phyloP scores from a whole-genome alignment of 1,140 invertebrate species.

The Ostrea denselamellosa region DNA sequence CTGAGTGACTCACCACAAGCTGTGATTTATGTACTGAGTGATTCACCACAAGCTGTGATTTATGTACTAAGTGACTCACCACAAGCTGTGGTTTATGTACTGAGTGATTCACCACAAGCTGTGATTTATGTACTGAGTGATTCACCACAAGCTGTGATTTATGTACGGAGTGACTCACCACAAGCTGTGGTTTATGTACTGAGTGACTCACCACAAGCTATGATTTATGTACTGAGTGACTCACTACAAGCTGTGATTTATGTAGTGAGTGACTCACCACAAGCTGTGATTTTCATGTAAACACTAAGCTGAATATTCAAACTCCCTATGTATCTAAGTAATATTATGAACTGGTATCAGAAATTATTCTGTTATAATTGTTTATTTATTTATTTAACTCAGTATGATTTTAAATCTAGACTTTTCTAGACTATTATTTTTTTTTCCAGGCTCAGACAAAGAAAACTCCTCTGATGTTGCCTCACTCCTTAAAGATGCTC shows the following conservation, averaged over 20 bases:
- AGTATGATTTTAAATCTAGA: background rate
- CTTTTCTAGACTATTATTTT: background rate
- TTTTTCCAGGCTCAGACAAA: slow-evolving; percentile 49
- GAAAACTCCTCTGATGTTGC: slow-evolving; percentile 59
- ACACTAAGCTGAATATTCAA: too few species aligned
- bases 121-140: background rate
- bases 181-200: background rate
- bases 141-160: background rate
- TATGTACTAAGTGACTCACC: background rate
- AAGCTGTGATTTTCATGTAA: too few species aligned
- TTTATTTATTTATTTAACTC: background rate
- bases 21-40: background rate
- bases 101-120: background rate
- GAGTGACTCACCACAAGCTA: background rate
- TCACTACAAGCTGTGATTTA: background rate
- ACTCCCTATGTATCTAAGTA: too few species aligned
- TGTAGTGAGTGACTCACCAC: too few species aligned
- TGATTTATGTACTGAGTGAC: background rate
- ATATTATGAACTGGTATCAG: too few species aligned
- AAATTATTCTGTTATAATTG: background rate
- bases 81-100: background rate
- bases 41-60: background rate
- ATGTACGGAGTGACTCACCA: background rate
- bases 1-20: background rate
- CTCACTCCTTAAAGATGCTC: slow-evolving; percentile 57